Evolutionary conservation across 1,140 invertebrate species (phyloP).

Genomic region (Melipona quadrifasciata): DNA sequence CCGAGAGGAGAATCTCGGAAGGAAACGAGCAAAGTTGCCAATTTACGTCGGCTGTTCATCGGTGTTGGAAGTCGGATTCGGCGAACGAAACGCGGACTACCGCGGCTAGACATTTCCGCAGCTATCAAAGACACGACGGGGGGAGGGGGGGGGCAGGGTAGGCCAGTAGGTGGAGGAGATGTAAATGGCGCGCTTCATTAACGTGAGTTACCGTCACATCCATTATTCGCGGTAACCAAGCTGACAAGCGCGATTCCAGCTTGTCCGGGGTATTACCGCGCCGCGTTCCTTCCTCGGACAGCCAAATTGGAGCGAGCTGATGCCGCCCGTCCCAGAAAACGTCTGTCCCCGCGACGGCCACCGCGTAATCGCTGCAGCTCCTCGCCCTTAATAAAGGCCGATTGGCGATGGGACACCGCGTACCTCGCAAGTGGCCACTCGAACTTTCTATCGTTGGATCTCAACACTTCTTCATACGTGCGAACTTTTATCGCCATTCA

Average conservation of each 20-base stretch:
- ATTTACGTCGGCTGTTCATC: not conserved
- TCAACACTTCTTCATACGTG: too few species aligned
- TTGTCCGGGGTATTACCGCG: constrained; percentile 63
- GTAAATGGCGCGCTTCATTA: constrained; percentile 74
- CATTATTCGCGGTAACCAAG: constrained; percentile 72
- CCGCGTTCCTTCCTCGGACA: constrained; percentile 32
- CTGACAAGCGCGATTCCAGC: constrained; percentile 67
- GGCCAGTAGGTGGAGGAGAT: constrained; percentile 58
- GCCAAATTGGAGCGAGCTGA: constrained; percentile 55
- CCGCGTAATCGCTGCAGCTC: constrained; percentile 20
- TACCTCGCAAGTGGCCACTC: too few species aligned
- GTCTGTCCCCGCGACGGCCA: not conserved
- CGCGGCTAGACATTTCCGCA: constrained; percentile 7
- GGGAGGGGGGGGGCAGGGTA: not conserved
- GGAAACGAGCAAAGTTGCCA: not conserved
- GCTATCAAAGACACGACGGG: constrained; percentile 9
- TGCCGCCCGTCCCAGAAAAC: constrained; percentile 30
- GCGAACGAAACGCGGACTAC: constrained; percentile 1
- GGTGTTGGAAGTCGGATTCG: not conserved
- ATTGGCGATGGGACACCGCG: too few species aligned
- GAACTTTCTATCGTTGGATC: too few species aligned
- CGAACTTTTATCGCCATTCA: too few species aligned
- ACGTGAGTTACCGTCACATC: constrained; percentile 69
- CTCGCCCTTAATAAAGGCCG: not conserved
- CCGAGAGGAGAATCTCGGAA: not conserved